Conservation (phyloP, 35 echinoderm and acorn worm species). For the Acanthaster planci region DNA sequence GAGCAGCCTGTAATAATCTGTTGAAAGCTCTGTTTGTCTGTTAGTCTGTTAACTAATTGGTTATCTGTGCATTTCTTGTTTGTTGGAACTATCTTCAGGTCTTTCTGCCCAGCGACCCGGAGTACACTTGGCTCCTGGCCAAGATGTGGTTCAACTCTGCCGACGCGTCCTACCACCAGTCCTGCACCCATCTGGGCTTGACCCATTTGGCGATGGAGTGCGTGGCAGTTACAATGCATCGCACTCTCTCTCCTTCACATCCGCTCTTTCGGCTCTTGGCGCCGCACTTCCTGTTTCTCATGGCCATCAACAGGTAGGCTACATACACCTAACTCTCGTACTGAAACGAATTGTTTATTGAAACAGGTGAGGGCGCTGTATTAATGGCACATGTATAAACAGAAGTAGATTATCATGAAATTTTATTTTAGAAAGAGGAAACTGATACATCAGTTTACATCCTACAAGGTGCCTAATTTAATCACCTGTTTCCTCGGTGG, state of each 20-base stretch:
- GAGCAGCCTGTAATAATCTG: too few species aligned
- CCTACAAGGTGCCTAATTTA: too few species aligned
- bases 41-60: background rate
- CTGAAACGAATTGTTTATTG: too few species aligned
- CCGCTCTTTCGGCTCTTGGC: constrained; percentile 72
- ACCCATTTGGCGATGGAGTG: constrained; percentile 73
- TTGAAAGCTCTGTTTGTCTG: background rate
- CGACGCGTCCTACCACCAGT: constrained; percentile 73
- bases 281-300: constrained; percentile 73
- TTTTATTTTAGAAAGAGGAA: too few species aligned
- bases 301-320: constrained; percentile 76
- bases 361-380: too few species aligned
- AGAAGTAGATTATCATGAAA: too few species aligned
- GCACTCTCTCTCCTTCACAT: constrained; percentile 84
- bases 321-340: too few species aligned
- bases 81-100: constrained; percentile 17
- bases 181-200: constrained; percentile 50
- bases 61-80: background rate
- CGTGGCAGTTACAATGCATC: constrained; percentile 60
- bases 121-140: constrained; percentile 83
- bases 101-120: constrained; percentile 71
- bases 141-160: constrained; percentile 91
- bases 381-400: too few species aligned
- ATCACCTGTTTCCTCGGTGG: too few species aligned
- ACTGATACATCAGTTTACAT: too few species aligned